phyloP scores from a whole-genome alignment of 23 tunicate genomes.

The Styela plicata region DNA sequence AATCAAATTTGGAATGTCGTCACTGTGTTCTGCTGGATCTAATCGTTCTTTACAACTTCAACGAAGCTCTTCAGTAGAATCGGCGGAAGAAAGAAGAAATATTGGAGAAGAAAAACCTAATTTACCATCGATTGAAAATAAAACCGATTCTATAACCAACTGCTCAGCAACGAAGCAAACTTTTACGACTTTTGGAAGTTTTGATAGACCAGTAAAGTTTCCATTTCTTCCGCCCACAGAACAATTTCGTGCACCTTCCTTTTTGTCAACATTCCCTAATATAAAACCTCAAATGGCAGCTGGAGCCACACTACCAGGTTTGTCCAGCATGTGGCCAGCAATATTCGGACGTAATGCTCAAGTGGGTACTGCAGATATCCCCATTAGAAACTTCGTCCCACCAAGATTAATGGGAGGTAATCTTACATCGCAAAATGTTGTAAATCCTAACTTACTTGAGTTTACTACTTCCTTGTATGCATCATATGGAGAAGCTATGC shows the following conservation, averaged over 20 bases:
- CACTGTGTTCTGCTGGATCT: neutral
- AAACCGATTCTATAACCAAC: neutral
- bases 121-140: neutral
- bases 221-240: neutral
- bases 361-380: neutral
- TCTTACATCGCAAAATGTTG: neutral
- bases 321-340: neutral
- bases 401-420: neutral
- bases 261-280: neutral
- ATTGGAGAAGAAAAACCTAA: neutral
- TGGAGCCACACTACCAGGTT: neutral
- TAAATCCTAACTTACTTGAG: conserved; percentile 17
- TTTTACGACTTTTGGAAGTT: neutral
- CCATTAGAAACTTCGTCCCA: neutral
- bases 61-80: neutral
- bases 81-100: neutral
- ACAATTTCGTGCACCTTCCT: neutral
- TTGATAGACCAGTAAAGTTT: neutral
- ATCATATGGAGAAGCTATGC: conserved; percentile 36
- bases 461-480: conserved; percentile 35
- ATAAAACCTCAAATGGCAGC: neutral
- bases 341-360: neutral
- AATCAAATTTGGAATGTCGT: neutral
- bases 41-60: neutral
- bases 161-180: neutral